Evolutionary conservation across 2,888 invertebrate genomes (phyloP).

Genomic region (Tinea trinotella): DNA sequence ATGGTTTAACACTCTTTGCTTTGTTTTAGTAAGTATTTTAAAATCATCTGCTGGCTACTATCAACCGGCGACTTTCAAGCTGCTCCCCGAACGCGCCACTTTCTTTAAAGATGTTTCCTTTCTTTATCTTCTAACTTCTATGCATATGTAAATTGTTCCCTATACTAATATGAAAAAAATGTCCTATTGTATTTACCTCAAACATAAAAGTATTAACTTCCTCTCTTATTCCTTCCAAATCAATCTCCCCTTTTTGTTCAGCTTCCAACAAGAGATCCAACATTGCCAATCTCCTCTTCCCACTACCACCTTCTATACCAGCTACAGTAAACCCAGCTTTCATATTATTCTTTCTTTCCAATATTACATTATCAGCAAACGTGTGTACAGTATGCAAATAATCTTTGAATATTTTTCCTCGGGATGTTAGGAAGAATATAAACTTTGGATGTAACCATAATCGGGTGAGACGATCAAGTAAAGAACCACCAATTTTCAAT

Average conservation of each 20-base stretch:
- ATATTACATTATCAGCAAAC: slow-evolving; percentile 70
- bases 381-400: slow-evolving; percentile 59
- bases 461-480: slow-evolving; percentile 38
- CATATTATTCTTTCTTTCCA: slow-evolving; percentile 39
- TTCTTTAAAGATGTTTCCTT: too few species aligned
- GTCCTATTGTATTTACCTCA: slow-evolving; percentile 64
- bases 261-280: slow-evolving; percentile 76
- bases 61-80: too few species aligned
- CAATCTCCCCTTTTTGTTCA: slow-evolving; percentile 70
- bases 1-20: too few species aligned
- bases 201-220: slow-evolving; percentile 85
- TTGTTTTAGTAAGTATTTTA: too few species aligned
- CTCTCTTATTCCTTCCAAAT: slow-evolving; percentile 75
- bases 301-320: slow-evolving; percentile 25
- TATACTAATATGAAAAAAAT: too few species aligned
- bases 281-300: slow-evolving; percentile 73
- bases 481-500: slow-evolving; percentile 40
- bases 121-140: too few species aligned
- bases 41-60: too few species aligned
- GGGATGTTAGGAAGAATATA: slow-evolving; percentile 53
- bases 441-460: slow-evolving; percentile 73
- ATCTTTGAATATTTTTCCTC: slow-evolving; percentile 56
- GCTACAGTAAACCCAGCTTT: slow-evolving; percentile 3
- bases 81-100: too few species aligned
- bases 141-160: too few species aligned